Evolutionary conservation across 1,140 invertebrate genomes (phyloP), one percentile per base, ranked within the genome.

Genomic region (Oncopeltus fasciatus): DNA sequence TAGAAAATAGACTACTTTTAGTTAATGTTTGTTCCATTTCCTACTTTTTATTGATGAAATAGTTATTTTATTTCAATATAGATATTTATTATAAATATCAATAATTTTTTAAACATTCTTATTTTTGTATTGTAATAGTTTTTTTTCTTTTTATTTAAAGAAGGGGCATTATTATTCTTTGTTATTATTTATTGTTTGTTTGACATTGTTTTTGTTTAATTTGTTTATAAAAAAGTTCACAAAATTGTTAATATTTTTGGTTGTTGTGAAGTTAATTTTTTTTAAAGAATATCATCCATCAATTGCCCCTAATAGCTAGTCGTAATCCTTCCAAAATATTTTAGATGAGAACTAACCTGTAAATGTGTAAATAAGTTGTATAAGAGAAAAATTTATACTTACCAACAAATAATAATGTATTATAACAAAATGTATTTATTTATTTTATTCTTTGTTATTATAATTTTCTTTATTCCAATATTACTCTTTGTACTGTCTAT

Each of bases 311-410:
- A 53, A 21, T 53, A 53, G 49, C 49, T 53, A 53, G 49, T 53
- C 49, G 49, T 53, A 53, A 53, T 53, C 49, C 24, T 53, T 53
- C 24, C 18, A 53, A 53, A 53, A 53, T 20, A 12, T 53, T 53
- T 53, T 53, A 53, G 49, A 53, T 53, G n/a, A n/a, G n/a, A 24
- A 53, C 49, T 53, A 53, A 53, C 49, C 49, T 53, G 49, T 53
- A 53, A 53, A 53, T 53, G 49, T 53, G 49, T 53, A 53, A 24
- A 53, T 53, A 53, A 18, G 2, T 18, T 53, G 20, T 24, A 53
- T 8, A 38, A 38, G 31, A 53, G 18, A 53, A 24, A 53, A 53
- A 24, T 53, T 53, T 53, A 53, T 53, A 53, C 49, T 53, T 53
- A 53, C 49, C 49, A 53, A 53, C 18, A 53, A 53, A 53, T 53